Conservation (phyloP, 2,888 invertebrate genomes). For the Slavum lentiscoides region DNA sequence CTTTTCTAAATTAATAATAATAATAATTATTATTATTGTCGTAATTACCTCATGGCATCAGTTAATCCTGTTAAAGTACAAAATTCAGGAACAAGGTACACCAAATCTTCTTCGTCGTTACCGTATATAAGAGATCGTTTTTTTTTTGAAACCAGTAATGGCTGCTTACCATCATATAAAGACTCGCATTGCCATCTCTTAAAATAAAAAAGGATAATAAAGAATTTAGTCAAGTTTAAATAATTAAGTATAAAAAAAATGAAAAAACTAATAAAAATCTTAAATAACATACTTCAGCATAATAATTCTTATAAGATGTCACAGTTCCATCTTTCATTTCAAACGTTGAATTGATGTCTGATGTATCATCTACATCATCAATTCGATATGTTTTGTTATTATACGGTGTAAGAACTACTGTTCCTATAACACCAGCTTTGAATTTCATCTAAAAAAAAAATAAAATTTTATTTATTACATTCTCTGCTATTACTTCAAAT, state of each 20-base stretch:
- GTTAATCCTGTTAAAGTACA: slow-evolving; percentile 82
- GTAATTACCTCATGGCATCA: slow-evolving; percentile 66
- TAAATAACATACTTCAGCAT: slow-evolving; percentile 59
- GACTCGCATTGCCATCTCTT: slow-evolving; percentile 73
- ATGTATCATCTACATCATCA: slow-evolving; percentile 72
- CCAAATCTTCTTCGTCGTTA: slow-evolving; percentile 70
- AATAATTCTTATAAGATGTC: slow-evolving; percentile 69
- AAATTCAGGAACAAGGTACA: slow-evolving; percentile 81
- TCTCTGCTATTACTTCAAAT: neutral
- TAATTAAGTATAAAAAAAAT: neutral
- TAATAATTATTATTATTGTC: no score
- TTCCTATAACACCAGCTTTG: slow-evolving; percentile 60
- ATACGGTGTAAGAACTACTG: slow-evolving; percentile 74
- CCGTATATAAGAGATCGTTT: slow-evolving; percentile 61
- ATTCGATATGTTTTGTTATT: slow-evolving; percentile 76
- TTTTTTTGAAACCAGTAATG: slow-evolving; percentile 74
- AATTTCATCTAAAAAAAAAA: slow-evolving; percentile 54
- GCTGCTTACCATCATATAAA: slow-evolving; percentile 67
- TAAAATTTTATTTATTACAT: neutral
- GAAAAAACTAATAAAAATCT: neutral
- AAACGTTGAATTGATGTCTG: slow-evolving; percentile 68
- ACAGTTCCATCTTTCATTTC: slow-evolving; percentile 63
- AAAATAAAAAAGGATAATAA: slow-evolving; percentile 50
- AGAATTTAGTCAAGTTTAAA: neutral
- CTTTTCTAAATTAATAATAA: no score